Evolutionary conservation across 2,113 vertebrate genomes (phyloP), one percentile per base, ranked within the genome.

Genomic region (Cnemophilus loriae): DNA sequence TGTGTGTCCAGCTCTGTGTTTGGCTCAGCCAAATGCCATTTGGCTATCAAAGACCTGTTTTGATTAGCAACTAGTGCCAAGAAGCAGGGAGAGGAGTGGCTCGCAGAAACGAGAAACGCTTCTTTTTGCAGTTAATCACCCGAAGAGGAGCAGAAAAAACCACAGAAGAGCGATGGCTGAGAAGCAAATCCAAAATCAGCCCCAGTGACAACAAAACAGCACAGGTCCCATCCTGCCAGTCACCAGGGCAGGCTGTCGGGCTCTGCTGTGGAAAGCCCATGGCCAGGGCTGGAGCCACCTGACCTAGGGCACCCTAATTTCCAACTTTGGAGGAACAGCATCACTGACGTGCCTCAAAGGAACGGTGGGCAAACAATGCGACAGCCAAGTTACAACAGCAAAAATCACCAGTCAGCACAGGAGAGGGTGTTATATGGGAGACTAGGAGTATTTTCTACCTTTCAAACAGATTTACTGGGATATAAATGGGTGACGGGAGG

Each of bases 31-130:
- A 95, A 96, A 93, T 82, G 84, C 84, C 84, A 89, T 93, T 95
- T 95, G 91, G 96, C 91, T 91, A 96, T 95, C 93, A 87, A 92
- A 94, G 89, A 94, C 94, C 93, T 96, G 93, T 87, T 96, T 94
- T 80, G 96, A 96, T 95, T 84, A 93, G 86, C 93, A 96, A 64
- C 94, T 94, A 35, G 76, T 92, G 96, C 95, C 89, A 89, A 93
- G 88, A 65, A 95, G 73, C 30, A 2, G 76, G 69, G 92, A 95
- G 90, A 79, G 93, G 95, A 90, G 90, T 81, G 95, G 92, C 73
- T 71, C n/a, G 6, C 65, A 89, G 92, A 60, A 91, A 52, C 8
- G 65, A 82, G 94, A 84, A 92, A 81, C 0, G 17, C 73, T 94
- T 90, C 88, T 95, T 89, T 90, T 84, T 3, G 0, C 80, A 78